Base-by-base conservation (phyloP, 2,888 invertebrate genomes). In the Rhimphoctona megacephalus region DNA sequence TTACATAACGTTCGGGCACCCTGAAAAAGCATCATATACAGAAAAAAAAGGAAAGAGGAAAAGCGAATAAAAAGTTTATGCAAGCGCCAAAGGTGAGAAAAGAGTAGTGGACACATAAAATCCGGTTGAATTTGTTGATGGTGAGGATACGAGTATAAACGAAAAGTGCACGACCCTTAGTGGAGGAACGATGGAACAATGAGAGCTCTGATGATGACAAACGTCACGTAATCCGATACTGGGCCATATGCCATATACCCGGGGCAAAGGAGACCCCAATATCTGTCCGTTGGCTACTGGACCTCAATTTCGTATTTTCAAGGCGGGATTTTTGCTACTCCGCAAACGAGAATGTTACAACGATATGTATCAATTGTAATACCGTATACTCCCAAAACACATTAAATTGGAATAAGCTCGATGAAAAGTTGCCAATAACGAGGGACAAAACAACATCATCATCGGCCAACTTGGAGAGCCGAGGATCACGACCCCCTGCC, bases 201-300 rank as follows among this genome's bases (percentile, higher is more conserved):
- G 90, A 90, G 90, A 86, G 79, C 89, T 89, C 92, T 93, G 94
- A 94, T 93, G 93, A 94, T 94, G 93, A 94, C 93, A 94, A 94
- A 94, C 92, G 93, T 91, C 91, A 90, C 84, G 94, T 92, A 94
- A 94, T 90, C 89, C 90, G 93, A 94, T 93, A 94, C 90, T 82
- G 90, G 89, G 79, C 94, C 94, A 94, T 94, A 93, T 94, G 94
- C 91, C 33, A 76, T 81, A 80, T 74, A 72, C 81, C 49, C 74
- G 70, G 61, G 78, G 81, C 54, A 69, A 88, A 85, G 69, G 81
- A 83, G 89, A 87, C n/a, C 66, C 36, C 22, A 19, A 77, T 66
- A 36, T 57, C 61, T 33, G 57, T 90, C 88, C 89, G 83, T 89
- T 89, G 85, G 88, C 89, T 72, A 89, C 79, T 78, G 86, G 86